A percentile compares a stretch with the other conserved stretches of the same genome.
Evolutionary conservation across 2,797 vertebrate genomes (phyloP).

Genomic region (Distichodus sexfasciatus): DNA sequence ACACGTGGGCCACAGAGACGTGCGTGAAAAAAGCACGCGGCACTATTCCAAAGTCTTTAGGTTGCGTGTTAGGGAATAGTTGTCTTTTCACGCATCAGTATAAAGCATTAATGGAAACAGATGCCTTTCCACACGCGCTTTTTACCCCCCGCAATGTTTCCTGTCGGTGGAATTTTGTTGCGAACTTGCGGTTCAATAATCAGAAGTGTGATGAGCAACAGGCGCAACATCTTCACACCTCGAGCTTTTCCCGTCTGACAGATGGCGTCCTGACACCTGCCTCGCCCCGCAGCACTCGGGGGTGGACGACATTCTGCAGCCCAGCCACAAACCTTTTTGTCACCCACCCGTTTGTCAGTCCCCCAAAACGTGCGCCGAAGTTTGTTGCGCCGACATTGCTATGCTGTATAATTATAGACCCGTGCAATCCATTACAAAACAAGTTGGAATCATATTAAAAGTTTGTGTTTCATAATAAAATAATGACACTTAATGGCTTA

Average conservation of each 20-base stretch:
- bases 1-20: no score
- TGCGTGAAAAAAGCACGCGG: no score
- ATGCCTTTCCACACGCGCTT: no score
- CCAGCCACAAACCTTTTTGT: slow-evolving; percentile 17
- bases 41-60: no score
- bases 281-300: slow-evolving; percentile 15
- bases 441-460: no score
- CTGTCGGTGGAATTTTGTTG: slow-evolving; percentile 20
- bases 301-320: slow-evolving; percentile 6
- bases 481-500: no score
- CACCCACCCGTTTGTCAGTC: slow-evolving; percentile 31
- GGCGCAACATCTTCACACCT: slow-evolving; percentile 34
- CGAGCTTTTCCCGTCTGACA: slow-evolving; percentile 26
- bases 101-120: no score
- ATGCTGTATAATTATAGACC: no score
- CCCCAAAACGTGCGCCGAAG: slow-evolving; percentile 9
- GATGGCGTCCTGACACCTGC: slow-evolving; percentile 33
- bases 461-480: no score
- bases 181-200: slow-evolving; percentile 12
- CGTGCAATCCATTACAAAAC: no score
- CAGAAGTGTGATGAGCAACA: slow-evolving; percentile 37
- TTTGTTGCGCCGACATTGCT: background rate
- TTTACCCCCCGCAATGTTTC: background rate
- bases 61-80: no score
- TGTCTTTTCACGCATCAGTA: no score